phyloP scores from a whole-genome alignment of 37 sponge, comb jelly and placozoan species.

The Lycopodina hypogea region DNA sequence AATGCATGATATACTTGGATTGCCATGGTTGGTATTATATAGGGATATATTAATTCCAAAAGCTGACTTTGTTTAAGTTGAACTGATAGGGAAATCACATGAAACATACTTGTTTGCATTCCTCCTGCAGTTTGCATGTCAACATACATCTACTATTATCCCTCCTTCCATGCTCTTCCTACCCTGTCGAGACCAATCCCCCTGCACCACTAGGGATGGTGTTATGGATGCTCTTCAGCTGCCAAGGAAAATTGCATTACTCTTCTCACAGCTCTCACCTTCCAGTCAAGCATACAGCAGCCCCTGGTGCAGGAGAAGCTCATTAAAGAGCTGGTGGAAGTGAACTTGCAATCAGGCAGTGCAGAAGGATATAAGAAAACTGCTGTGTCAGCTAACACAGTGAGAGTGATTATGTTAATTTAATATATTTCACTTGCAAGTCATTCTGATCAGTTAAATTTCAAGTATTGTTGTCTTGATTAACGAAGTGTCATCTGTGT shows the following conservation, averaged over 20 bases:
- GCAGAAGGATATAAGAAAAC: constrained; percentile 49
- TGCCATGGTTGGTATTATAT: too few relatives aligned
- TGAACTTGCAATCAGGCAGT: constrained; percentile 64
- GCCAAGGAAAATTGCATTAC: constrained; percentile 83
- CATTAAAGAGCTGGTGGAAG: constrained; percentile 70
- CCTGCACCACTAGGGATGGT: constrained; percentile 39
- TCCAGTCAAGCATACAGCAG: constrained; percentile 33
- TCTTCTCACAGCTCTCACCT: constrained; percentile 72
- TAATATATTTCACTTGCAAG: too few relatives aligned
- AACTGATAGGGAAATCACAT: too few relatives aligned
- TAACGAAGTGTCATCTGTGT: background rate
- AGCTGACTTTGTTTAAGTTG: too few relatives aligned
- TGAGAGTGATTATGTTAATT: too few relatives aligned
- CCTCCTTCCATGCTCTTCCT: constrained; percentile 1
- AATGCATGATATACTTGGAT: too few relatives aligned
- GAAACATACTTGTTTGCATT: too few relatives aligned
- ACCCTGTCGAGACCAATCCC: background rate
- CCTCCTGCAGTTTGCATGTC: too few relatives aligned
- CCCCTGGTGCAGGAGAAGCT: constrained; percentile 55
- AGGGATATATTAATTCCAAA: too few relatives aligned
- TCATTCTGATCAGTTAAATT: too few relatives aligned
- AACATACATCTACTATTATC: too few relatives aligned
- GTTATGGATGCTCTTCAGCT: constrained; percentile 83
- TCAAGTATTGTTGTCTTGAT: background rate
- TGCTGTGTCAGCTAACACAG: constrained; percentile 80